phyloP scores from a whole-genome alignment of 2,797 vertebrate species.

The Oceanodroma leucorhoa region DNA sequence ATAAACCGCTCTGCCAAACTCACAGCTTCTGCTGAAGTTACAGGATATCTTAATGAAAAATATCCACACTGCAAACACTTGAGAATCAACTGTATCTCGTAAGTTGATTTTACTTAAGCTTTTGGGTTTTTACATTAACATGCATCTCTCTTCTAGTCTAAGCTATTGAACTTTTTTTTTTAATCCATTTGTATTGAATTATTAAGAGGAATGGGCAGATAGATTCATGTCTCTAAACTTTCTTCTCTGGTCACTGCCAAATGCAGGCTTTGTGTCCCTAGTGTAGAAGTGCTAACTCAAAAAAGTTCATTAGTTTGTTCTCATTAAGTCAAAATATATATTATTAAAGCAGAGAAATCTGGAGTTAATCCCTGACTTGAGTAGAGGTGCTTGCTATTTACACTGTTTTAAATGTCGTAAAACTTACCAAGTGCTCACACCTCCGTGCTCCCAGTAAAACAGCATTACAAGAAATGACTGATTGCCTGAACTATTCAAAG shows the following conservation, averaged over 20 bases:
- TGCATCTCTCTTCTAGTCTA: background rate
- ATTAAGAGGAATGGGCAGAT: background rate
- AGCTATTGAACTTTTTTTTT: background rate
- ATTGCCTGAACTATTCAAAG: background rate
- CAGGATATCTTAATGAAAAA: background rate
- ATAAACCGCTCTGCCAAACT: background rate
- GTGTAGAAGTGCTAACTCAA: background rate
- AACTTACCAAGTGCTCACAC: background rate
- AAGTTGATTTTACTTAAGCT: background rate
- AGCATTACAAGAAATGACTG: background rate
- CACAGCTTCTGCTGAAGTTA: background rate
- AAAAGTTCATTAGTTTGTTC: background rate
- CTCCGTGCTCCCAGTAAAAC: background rate
- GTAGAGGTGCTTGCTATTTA: slow-evolving; percentile 26
- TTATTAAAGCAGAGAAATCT: background rate
- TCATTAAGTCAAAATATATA: slow-evolving; percentile 34
- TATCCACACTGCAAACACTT: background rate
- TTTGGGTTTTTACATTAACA: background rate
- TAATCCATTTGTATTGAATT: background rate
- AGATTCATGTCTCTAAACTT: background rate
- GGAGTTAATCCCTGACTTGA: background rate
- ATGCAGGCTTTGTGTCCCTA: background rate
- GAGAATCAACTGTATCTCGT: background rate
- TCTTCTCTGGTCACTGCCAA: background rate
- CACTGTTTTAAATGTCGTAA: background rate